Evolutionary conservation across 2,888 invertebrate genomes (phyloP).

Genomic region (Rhagonycha fulva): DNA sequence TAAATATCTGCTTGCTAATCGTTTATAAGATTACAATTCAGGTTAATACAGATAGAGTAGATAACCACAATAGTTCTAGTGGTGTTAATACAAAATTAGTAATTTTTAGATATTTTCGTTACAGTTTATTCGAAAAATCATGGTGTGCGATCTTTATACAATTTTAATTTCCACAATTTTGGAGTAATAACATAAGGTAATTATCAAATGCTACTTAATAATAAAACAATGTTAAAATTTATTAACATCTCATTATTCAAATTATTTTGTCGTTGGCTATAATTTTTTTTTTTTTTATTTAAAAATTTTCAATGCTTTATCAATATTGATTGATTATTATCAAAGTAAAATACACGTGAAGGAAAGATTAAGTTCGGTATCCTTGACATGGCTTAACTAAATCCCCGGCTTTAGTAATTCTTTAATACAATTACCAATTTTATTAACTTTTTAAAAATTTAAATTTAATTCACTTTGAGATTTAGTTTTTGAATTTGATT

Average conservation of each 20-base stretch:
- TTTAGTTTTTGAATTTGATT: too few species aligned
- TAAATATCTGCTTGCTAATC: slow-evolving; percentile 1
- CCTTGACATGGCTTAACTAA: too few species aligned
- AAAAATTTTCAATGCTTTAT: too few species aligned
- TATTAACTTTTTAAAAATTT: too few species aligned
- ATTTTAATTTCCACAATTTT: not conserved
- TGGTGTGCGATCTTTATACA: not conserved
- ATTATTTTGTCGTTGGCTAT: too few species aligned
- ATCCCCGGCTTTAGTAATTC: too few species aligned
- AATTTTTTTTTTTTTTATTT: too few species aligned
- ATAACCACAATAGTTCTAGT: not conserved
- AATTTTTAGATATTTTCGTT: not conserved
- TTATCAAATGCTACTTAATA: not conserved
- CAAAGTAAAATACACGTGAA: too few species aligned
- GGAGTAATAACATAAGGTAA: not conserved
- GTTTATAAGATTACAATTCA: not conserved
- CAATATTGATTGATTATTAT: too few species aligned
- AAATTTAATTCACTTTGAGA: too few species aligned
- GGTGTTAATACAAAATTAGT: not conserved
- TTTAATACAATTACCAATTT: too few species aligned
- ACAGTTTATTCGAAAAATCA: not conserved
- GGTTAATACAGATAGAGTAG: not conserved
- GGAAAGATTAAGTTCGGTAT: too few species aligned
- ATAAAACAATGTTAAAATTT: not conserved
- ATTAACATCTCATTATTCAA: not conserved